Evolutionary conservation across 2,113 vertebrate genomes (phyloP), one percentile per base, ranked within the genome.

Genomic region (Crotalus tigris): DNA sequence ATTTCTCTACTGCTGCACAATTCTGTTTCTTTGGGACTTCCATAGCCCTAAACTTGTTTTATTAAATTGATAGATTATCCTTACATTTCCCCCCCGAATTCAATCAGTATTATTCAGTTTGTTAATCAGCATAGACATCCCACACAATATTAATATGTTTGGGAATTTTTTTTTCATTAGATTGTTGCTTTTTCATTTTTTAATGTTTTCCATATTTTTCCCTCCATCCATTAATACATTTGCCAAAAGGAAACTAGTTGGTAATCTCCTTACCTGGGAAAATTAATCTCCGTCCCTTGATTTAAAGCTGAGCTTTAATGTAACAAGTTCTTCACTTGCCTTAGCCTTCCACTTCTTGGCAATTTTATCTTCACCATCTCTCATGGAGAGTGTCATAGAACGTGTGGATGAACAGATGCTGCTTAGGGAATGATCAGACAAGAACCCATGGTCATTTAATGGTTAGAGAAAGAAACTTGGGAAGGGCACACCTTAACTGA

Each of bases 231-330:
- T 81, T 10, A 8, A 93, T 89, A 90, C 64, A 15, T 46, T 46
- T 61, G 23, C n/a, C 92, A 81, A 92, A 93, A 2, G 4, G 0
- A 26, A 87, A 81, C 61, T 53, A 33, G 3, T 23, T 94, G 33
- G 13, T 89, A 75, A 49, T 85, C 90, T 89, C 69, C 23, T 23
- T 49, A 64, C n/a, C 33, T 81, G 46, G 69, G 87, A 94, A 94
- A 90, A 23, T 4, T 0, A 33, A 90, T 44, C 86, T 94, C 93
- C 57, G 61, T 1, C 29, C 88, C 3, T 8, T 93, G 19, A 1
- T 90, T 1, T 94, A 61, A 85, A 89, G 7, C 29, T 33, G 49
- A 12, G 3, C 87, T 81, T 5, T 39, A 39, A 75, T 39, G 17
- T 33, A 75, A 75, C 15, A 39, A 75, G 15, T 17, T 6, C 15